phyloP scores from a whole-genome alignment of 1,140 invertebrate genomes.

The Caenorhabditis remanei region DNA sequence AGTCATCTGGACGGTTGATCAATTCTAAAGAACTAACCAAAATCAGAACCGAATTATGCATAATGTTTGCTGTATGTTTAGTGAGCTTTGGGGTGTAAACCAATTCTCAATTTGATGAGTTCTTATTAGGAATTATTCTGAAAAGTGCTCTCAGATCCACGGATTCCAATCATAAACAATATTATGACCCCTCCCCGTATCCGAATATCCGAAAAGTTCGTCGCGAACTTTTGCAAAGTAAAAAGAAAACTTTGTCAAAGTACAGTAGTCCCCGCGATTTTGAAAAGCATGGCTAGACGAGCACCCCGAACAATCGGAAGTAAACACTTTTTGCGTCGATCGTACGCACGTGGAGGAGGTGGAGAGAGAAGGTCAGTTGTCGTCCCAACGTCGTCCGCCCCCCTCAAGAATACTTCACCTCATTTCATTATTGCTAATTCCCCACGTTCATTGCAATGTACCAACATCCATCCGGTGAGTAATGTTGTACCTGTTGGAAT shows the following conservation, averaged over 20 bases:
- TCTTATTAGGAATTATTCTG: too few species aligned
- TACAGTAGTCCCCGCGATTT: constrained; percentile 42
- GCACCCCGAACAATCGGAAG: constrained; percentile 29
- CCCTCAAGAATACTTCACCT: constrained; percentile 37
- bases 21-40: too few species aligned
- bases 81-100: too few species aligned
- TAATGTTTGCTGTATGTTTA: too few species aligned
- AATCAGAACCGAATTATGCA: too few species aligned
- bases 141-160: too few species aligned
- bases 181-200: background rate
- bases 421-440: constrained; percentile 37
- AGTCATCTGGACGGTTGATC: too few species aligned
- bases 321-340: constrained; percentile 25
- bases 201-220: background rate
- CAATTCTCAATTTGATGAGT: too few species aligned
- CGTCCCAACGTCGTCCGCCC: constrained; percentile 19
- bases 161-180: background rate
- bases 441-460: background rate
- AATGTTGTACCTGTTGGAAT: background rate
- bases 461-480: constrained; percentile 1
- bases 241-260: constrained; percentile 2
- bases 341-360: background rate
- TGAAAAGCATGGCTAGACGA: constrained; percentile 50
- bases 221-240: constrained; percentile 22
- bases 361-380: background rate